These are phyloP conservation scores for Cairina moschata DNA, from an alignment of 2,113 vertebrate species.

Conservation along the genomic window DNA sequence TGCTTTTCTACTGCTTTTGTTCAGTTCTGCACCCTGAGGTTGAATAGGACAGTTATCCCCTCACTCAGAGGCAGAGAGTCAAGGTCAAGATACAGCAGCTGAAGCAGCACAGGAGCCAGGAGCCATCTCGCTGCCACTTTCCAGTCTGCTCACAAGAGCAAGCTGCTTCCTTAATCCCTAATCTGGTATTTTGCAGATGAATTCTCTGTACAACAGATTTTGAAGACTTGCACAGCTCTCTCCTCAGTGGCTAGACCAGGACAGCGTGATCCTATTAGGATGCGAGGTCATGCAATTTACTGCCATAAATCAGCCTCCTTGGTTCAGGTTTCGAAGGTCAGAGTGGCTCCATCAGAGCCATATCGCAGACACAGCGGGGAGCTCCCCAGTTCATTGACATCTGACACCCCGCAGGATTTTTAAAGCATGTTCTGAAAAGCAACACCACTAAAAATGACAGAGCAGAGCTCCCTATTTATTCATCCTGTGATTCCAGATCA, in stretches of 20 bases:
- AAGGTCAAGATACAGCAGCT: not conserved
- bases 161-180: not conserved
- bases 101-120: not conserved
- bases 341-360: not conserved
- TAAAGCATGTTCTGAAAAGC: slow-evolving; percentile 5
- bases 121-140: not conserved
- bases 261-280: not conserved
- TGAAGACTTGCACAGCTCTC: not conserved
- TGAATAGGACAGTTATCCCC: not conserved
- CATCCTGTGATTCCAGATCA: not conserved
- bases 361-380: not conserved
- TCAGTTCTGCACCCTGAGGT: slow-evolving; percentile 17
- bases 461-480: not conserved
- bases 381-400: not conserved
- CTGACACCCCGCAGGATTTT: not conserved
- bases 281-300: not conserved
- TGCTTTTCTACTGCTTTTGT: slow-evolving; percentile 19
- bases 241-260: not conserved
- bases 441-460: not conserved
- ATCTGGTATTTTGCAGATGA: not conserved
- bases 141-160: not conserved
- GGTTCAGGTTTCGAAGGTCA: not conserved
- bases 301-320: not conserved
- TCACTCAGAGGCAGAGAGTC: not conserved
- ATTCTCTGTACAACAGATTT: not conserved